Conservation (phyloP, 2,113 vertebrate genomes). For the Montifringilla adamsi region DNA sequence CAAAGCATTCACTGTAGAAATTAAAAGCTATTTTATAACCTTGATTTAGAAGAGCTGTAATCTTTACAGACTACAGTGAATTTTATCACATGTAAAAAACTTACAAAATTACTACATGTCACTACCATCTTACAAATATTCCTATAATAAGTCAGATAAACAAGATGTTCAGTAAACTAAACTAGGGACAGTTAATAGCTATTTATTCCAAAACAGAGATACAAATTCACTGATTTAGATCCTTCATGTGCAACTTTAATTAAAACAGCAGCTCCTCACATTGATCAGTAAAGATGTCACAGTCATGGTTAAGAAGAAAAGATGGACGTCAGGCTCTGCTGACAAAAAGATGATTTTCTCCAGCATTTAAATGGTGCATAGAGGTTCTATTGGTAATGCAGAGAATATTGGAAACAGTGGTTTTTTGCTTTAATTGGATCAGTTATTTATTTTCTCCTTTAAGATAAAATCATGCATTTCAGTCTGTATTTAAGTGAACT, state of each 20-base stretch:
- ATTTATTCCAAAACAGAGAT: background rate
- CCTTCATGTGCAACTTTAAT: conserved; percentile 2
- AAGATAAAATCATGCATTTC: background rate
- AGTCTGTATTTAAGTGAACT: background rate
- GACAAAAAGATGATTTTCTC: background rate
- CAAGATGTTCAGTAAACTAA: background rate
- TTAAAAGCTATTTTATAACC: conserved; percentile 12
- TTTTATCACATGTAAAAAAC: background rate
- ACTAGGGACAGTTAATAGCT: background rate
- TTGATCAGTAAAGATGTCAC: background rate
- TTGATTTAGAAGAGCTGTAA: background rate
- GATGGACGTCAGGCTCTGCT: background rate
- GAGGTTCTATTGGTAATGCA: background rate
- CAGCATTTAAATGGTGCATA: background rate
- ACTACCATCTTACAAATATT: background rate
- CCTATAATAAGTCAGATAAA: background rate
- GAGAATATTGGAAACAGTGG: background rate
- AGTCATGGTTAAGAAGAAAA: background rate
- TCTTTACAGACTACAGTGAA: background rate
- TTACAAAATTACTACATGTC: background rate
- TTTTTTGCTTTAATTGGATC: background rate
- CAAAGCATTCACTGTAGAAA: background rate
- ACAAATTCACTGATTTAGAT: background rate
- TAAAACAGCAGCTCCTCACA: background rate
- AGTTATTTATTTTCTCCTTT: background rate